Evolutionary conservation across 2,888 invertebrate species (phyloP), one percentile per base, ranked within the genome.

Genomic region (Cheilosia variabilis): DNA sequence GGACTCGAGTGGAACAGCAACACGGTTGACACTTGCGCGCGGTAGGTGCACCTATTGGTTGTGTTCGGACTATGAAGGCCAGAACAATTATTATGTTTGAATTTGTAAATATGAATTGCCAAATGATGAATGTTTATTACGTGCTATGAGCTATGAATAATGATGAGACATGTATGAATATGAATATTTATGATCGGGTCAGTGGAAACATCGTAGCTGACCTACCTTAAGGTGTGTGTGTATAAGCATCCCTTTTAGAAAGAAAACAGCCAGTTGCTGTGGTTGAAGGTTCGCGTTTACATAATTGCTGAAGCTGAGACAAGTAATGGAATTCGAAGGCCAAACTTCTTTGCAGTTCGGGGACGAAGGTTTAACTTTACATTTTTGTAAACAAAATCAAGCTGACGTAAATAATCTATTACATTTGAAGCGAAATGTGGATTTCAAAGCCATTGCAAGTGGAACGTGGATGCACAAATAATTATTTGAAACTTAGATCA

Each of bases 61-160:
- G 13, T 17, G 47, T 83, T 58, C 68, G 80, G 68, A 63, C 27
- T 80, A 58, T 41, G 80, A 84, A 84, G 84, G 84, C n/a, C 65
- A 43, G 52, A 53, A 37, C 13, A 57, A 63, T 68, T 79, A 52
- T 65, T 60, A 58, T 75, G 58, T 75, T 75, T 71, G 75, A 55
- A 71, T 80, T 73, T 66, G 69, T 80, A 80, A 78, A 73, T 68
- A 69, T 83, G 68, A 73, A 60, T 71, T 79, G 69, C 71, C 58
- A 80, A 75, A 84, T 75, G 50, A n/a, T 62, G 50, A 63, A 27
- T 63, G 58, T 55, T 80, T 69, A 83, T 75, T 71, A 66, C 43
- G 4, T 22, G 45, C 45, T 55, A 50, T 66, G 24, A 43, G 22
- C 22, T 41, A 50, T 80, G 84, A 84, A 84, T 84, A 75, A 34